These are phyloP conservation scores for Crotalus horridus DNA, from an alignment of 2,113 vertebrate species.

Conservation along the genomic window DNA sequence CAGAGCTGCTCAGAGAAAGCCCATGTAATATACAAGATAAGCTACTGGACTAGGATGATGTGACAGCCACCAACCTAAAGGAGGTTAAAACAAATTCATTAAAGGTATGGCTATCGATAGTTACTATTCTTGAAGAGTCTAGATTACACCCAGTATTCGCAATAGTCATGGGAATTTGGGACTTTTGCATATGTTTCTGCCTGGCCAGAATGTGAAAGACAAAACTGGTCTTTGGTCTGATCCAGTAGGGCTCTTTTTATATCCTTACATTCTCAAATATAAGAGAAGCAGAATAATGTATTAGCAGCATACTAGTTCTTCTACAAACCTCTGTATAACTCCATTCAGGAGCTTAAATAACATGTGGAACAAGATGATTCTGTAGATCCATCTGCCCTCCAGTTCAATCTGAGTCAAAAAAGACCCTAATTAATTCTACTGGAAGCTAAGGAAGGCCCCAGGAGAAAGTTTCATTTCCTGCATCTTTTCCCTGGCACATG, in stretches of 20 bases:
- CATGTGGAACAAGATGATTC: neutral
- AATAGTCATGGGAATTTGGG: neutral
- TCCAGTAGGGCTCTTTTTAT: neutral
- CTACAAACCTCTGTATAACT: neutral
- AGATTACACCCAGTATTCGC: neutral
- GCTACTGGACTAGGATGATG: neutral
- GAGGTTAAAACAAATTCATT: neutral
- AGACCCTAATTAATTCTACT: neutral
- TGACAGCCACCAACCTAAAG: neutral
- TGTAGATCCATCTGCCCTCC: neutral
- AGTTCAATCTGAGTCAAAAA: neutral
- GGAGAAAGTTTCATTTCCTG: neutral
- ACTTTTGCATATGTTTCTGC: neutral
- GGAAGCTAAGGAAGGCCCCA: neutral
- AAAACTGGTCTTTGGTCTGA: neutral
- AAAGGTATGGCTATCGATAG: neutral
- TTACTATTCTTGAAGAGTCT: neutral
- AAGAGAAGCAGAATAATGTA: neutral
- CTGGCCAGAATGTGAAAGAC: neutral
- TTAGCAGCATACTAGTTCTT: neutral
- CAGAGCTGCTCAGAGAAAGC: neutral
- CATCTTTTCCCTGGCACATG: neutral
- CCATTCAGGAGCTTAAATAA: neutral
- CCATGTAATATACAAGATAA: neutral
- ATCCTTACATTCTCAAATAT: neutral